A percentile compares a stretch with the other conserved stretches of the same genome.
These are phyloP conservation scores for Halocaridina rubra DNA, from an alignment of 2,888 invertebrate species.

Conservation along the genomic window DNA sequence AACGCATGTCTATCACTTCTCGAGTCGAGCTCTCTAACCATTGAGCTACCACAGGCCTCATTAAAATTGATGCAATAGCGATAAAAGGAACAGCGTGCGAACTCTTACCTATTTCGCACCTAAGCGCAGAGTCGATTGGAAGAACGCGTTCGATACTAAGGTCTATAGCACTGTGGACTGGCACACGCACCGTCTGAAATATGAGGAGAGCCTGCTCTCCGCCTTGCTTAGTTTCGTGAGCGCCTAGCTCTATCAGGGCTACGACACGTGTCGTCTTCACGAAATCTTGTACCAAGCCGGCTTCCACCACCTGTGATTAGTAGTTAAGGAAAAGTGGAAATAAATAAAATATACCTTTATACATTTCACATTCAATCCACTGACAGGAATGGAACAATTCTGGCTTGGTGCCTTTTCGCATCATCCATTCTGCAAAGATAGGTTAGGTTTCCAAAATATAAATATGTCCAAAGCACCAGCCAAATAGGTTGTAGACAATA, in stretches of 20 bases:
- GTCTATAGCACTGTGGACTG: slow-evolving; percentile 58
- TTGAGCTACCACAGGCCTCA: background rate
- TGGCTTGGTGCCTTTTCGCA: too few relatives aligned
- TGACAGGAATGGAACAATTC: too few relatives aligned
- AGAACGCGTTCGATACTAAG: slow-evolving; percentile 41
- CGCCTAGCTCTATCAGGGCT: slow-evolving; percentile 49
- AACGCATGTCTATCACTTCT: too few relatives aligned
- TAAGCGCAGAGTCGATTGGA: slow-evolving; percentile 43
- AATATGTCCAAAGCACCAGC: too few relatives aligned
- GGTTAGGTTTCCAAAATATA: too few relatives aligned
- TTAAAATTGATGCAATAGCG: background rate
- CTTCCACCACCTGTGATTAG: slow-evolving; percentile 51
- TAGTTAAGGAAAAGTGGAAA: slow-evolving; percentile 54
- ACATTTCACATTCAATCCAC: too few relatives aligned
- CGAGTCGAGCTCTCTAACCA: background rate
- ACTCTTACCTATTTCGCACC: slow-evolving; percentile 54
- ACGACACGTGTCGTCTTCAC: slow-evolving; percentile 55
- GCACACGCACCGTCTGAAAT: slow-evolving; percentile 49
- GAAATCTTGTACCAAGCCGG: slow-evolving; percentile 58
- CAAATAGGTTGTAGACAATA: too few relatives aligned
- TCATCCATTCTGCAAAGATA: too few relatives aligned
- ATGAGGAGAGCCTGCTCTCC: slow-evolving; percentile 50
- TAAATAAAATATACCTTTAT: too few relatives aligned
- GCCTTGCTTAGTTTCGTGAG: slow-evolving; percentile 13
- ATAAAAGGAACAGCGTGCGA: background rate